These are phyloP conservation scores for Drosophila baimaii DNA, from an alignment of 1,140 invertebrate species.

Conservation along the genomic window DNA sequence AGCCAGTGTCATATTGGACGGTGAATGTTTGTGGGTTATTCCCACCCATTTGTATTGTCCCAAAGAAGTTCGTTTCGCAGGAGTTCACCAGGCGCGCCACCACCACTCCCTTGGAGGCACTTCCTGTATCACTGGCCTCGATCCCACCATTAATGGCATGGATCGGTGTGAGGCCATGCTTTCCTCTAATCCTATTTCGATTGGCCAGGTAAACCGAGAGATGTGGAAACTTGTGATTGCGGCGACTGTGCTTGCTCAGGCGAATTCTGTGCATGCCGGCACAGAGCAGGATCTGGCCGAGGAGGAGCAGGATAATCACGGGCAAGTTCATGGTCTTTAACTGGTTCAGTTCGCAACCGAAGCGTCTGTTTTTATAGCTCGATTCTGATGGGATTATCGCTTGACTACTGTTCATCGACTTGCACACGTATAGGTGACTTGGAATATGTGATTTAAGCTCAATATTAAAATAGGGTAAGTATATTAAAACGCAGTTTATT, in stretches of 20 bases:
- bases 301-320: constrained; percentile 16
- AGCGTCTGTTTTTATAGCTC: constrained; percentile 21
- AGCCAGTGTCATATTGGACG: constrained; percentile 73
- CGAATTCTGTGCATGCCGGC: constrained; percentile 7
- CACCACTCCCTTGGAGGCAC: constrained; percentile 3
- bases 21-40: constrained; percentile 86
- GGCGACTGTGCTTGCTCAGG: constrained; percentile 1
- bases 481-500: constrained; percentile 7
- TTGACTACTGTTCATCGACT: neutral
- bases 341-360: neutral
- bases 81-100: constrained; percentile 47
- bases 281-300: constrained; percentile 6
- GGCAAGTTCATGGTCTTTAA: constrained; percentile 21
- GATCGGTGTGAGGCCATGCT: constrained; percentile 14
- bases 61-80: constrained; percentile 85
- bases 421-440: constrained; percentile 28
- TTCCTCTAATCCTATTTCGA: constrained; percentile 25
- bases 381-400: neutral
- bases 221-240: constrained; percentile 20
- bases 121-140: neutral
- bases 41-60: constrained; percentile 94
- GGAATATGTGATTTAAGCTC: constrained; percentile 30
- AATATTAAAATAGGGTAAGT: neutral
- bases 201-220: neutral
- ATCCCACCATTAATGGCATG: constrained; percentile 14